These are phyloP conservation scores for Oasisia sp. DNA, from an alignment of 2,888 invertebrate genomes.

Conservation along the genomic window DNA sequence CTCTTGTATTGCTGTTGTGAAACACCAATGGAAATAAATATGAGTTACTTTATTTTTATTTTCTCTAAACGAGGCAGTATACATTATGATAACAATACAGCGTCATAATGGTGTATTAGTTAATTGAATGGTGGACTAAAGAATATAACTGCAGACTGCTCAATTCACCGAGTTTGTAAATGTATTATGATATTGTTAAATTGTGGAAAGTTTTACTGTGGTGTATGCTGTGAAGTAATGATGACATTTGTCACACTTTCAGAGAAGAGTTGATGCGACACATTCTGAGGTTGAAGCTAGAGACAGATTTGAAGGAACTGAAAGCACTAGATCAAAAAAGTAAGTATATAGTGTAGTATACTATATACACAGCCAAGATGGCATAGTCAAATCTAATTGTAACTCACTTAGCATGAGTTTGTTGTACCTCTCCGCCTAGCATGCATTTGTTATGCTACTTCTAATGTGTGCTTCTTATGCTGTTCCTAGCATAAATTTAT, in stretches of 20 bases:
- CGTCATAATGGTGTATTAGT: not conserved
- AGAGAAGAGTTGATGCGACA: constrained; percentile 24
- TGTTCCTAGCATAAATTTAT: too few species aligned
- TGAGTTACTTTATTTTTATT: not conserved
- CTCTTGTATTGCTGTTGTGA: too few species aligned
- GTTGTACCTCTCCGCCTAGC: too few species aligned
- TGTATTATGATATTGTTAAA: not conserved
- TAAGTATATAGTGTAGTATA: too few species aligned
- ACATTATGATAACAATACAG: not conserved
- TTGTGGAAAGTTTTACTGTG: not conserved
- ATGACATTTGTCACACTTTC: not conserved
- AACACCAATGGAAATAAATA: too few species aligned
- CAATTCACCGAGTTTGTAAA: not conserved
- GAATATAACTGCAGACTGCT: not conserved
- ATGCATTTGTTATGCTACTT: too few species aligned
- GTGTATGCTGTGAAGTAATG: not conserved
- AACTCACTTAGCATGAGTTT: too few species aligned
- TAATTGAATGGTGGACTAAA: not conserved
- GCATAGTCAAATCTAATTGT: too few species aligned
- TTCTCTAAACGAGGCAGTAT: not conserved
- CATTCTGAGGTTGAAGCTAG: constrained; percentile 19
- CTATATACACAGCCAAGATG: not conserved
- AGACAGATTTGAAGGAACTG: constrained; percentile 23
- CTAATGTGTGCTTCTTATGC: too few species aligned
- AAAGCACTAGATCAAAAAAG: constrained; percentile 21